Percentiles rank a stretch among this genome's conserved stretches.
Evolutionary conservation across 2,797 vertebrate genomes (phyloP).

Genomic region (Anguilla obscura): DNA sequence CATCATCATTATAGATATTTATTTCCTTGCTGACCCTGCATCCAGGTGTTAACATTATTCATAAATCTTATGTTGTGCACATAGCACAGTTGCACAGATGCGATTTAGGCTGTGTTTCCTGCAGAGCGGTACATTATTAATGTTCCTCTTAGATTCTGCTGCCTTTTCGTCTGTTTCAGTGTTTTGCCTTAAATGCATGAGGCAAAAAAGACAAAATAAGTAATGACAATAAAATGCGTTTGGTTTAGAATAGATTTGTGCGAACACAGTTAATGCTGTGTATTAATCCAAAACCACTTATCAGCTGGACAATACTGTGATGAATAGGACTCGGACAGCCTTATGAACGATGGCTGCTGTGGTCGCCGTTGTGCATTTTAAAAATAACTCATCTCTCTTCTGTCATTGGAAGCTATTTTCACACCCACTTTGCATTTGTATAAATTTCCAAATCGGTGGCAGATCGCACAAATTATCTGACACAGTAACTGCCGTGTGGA

Average conservation of each 20-base stretch:
- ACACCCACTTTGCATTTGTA: not conserved
- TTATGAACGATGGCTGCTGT: not conserved
- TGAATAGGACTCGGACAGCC: not conserved
- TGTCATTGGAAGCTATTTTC: not conserved
- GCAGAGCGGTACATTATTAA: not conserved
- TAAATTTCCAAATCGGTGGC: not conserved
- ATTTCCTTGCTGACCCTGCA: not conserved
- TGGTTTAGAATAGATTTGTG: not conserved
- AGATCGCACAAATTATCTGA: not conserved
- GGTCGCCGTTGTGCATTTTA: not conserved
- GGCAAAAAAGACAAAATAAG: not conserved
- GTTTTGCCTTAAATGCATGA: not conserved
- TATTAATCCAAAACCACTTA: not conserved
- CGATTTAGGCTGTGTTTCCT: not conserved
- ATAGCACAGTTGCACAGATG: not conserved
- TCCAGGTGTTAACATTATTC: not conserved
- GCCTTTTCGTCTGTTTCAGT: not conserved
- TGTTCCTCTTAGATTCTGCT: not conserved
- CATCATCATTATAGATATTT: not conserved
- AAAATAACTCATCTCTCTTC: not conserved
- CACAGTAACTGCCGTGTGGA: not conserved
- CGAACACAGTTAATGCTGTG: not conserved
- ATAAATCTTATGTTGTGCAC: not conserved
- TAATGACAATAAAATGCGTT: not conserved
- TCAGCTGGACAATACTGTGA: not conserved